Conservation (phyloP, 2,888 invertebrate genomes). For the Aproaerema taeniolella region DNA sequence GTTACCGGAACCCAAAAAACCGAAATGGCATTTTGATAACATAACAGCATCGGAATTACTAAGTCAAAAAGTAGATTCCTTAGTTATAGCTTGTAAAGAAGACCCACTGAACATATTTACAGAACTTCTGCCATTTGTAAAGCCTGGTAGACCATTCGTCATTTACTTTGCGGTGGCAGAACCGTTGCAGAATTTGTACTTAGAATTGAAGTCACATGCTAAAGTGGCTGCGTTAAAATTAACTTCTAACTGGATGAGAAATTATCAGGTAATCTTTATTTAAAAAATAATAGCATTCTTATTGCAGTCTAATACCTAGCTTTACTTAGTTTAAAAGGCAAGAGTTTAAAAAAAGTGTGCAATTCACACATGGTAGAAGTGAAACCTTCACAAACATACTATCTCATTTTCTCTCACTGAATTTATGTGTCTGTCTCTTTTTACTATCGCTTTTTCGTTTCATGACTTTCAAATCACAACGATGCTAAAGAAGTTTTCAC, state of each 20-base stretch:
- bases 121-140: constrained; percentile 85
- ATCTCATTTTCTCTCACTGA: too few species aligned
- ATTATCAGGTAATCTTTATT: constrained; percentile 88
- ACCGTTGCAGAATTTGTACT: constrained; percentile 90
- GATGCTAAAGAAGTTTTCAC: too few species aligned
- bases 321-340: not conserved
- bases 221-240: constrained; percentile 87
- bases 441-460: too few species aligned
- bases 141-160: constrained; percentile 89
- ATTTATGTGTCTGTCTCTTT: too few species aligned
- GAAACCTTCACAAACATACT: too few species aligned
- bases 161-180: constrained; percentile 89
- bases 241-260: constrained; percentile 91
- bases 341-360: too few species aligned
- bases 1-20: constrained; percentile 59
- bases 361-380: too few species aligned
- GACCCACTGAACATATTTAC: constrained; percentile 89
- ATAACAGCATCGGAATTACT: constrained; percentile 80
- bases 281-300: too few species aligned
- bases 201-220: constrained; percentile 83
- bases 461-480: too few species aligned
- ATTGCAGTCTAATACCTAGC: too few species aligned
- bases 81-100: constrained; percentile 89
- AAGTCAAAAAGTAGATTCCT: constrained; percentile 82
- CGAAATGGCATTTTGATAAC: constrained; percentile 84